phyloP scores from a whole-genome alignment of 1,140 invertebrate species.

The Proales similis region DNA sequence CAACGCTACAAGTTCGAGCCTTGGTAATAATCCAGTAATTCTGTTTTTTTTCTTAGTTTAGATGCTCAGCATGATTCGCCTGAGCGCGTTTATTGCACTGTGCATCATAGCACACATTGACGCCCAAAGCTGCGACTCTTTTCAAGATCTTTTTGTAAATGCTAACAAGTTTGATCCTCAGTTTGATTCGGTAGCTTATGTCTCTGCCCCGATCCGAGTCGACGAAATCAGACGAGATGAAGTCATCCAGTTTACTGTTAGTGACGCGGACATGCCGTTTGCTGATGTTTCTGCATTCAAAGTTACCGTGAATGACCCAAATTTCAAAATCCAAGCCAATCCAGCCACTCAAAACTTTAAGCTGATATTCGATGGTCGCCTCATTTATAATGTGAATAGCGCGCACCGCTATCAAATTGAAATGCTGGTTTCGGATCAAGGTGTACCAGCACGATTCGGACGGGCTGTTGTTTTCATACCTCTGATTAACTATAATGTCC shows the following conservation, averaged over 20 bases:
- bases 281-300: no score
- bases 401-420: constrained; percentile 15
- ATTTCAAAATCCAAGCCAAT: neutral
- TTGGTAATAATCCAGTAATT: no score
- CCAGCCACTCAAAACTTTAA: neutral
- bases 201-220: neutral
- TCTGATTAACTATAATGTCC: constrained; percentile 19
- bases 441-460: constrained; percentile 17
- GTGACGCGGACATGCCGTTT: constrained; percentile 15
- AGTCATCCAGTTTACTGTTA: constrained; percentile 14
- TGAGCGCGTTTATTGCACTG: no score
- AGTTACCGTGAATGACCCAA: neutral
- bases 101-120: no score
- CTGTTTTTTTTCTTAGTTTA: no score
- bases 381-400: constrained; percentile 7
- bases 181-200: constrained; percentile 26
- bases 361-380: neutral
- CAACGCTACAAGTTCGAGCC: no score
- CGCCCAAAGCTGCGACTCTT: no score
- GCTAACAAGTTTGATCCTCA: constrained; percentile 31
- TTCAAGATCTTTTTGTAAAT: no score
- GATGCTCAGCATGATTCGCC: no score
- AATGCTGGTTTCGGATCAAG: constrained; percentile 16
- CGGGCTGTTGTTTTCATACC: constrained; percentile 21
- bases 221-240: neutral